Evolutionary conservation across 2,797 vertebrate genomes (phyloP).

Genomic region (Triplophysa bombifrons): DNA sequence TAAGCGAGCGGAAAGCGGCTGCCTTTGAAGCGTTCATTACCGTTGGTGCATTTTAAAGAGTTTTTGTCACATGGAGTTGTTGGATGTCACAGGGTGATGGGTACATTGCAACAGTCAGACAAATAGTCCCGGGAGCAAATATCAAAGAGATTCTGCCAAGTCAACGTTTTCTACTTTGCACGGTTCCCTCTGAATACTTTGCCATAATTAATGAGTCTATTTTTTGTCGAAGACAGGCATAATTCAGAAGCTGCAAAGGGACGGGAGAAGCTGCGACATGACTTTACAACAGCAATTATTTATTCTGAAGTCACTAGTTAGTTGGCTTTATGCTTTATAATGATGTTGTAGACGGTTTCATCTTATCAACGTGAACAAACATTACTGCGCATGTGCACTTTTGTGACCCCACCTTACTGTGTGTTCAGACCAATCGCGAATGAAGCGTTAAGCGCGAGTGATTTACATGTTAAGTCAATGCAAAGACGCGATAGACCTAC

Average conservation of each 20-base stretch:
- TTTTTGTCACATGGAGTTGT: constrained; percentile 35
- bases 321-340: background rate
- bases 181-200: constrained; percentile 15
- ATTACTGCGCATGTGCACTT: too few species aligned
- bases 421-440: too few species aligned
- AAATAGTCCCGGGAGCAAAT: constrained; percentile 42
- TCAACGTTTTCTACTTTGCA: constrained; percentile 34
- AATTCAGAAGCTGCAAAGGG: background rate
- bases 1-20: constrained; percentile 40
- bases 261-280: constrained; percentile 11
- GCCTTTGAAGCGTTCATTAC: constrained; percentile 52
- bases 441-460: too few species aligned
- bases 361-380: too few species aligned
- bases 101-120: constrained; percentile 50
- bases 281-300: constrained; percentile 33
- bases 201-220: constrained; percentile 29
- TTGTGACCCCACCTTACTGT: too few species aligned
- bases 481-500: too few species aligned
- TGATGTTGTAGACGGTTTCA: too few species aligned
- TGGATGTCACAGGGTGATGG: constrained; percentile 42
- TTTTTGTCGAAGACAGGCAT: constrained; percentile 41
- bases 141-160: constrained; percentile 49
- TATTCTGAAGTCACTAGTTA: background rate
- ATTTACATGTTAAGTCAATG: too few species aligned
- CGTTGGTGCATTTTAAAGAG: constrained; percentile 51